Evolutionary conservation across 2,797 vertebrate species (phyloP).

Genomic region (Masticophis lateralis): DNA sequence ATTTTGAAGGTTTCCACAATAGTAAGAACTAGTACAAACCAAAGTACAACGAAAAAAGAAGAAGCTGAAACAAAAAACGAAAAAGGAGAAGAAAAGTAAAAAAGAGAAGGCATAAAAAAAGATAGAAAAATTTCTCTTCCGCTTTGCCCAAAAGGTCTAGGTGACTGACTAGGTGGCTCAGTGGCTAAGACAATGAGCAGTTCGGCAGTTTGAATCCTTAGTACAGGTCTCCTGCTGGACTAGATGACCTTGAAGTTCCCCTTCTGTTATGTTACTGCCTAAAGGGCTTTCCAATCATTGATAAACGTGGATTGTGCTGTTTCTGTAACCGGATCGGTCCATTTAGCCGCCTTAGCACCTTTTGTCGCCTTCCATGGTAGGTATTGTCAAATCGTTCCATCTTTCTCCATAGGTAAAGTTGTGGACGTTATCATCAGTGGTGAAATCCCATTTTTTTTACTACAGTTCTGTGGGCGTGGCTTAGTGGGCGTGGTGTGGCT

Average conservation of each 20-base stretch:
- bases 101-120: background rate
- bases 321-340: background rate
- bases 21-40: background rate
- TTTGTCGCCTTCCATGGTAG: background rate
- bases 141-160: background rate
- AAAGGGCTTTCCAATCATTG: background rate
- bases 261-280: too few relatives aligned
- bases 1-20: background rate
- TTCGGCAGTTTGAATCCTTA: too few relatives aligned
- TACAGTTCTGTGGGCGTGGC: too few relatives aligned
- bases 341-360: background rate
- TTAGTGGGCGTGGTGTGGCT: too few relatives aligned
- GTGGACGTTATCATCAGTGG: background rate
- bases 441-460: too few relatives aligned
- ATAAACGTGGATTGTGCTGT: background rate
- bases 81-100: background rate
- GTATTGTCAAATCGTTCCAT: background rate
- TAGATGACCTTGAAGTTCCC: too few relatives aligned
- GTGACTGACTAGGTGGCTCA: too few relatives aligned
- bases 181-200: too few relatives aligned
- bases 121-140: background rate
- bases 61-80: background rate
- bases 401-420: background rate
- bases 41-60: background rate
- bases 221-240: too few relatives aligned